Evolutionary conservation across 2,888 invertebrate species (phyloP).

Genomic region (Caenorhabditis sp.): DNA sequence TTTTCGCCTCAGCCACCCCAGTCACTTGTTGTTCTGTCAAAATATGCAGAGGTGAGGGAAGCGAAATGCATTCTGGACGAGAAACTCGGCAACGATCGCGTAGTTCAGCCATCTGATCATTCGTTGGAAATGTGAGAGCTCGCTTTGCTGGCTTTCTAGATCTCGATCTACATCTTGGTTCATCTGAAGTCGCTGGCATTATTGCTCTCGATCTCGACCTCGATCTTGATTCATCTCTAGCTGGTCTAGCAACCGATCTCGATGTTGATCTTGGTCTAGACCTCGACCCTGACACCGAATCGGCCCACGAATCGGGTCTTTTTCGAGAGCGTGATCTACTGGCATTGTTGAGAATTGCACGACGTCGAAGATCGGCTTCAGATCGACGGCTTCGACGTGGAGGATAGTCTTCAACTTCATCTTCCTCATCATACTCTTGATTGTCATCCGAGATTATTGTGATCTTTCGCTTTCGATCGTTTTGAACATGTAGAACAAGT

Average conservation of each 20-base stretch:
- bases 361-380: slow-evolving; percentile 20
- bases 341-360: slow-evolving; percentile 23
- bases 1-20: slow-evolving; percentile 29
- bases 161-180: slow-evolving; percentile 3
- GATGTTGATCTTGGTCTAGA: background rate
- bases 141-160: background rate
- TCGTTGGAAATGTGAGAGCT: background rate
- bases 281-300: background rate
- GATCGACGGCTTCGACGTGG: background rate
- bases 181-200: too few relatives aligned
- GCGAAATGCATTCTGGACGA: slow-evolving; percentile 13
- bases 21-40: slow-evolving; percentile 33
- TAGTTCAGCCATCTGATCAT: slow-evolving; percentile 2
- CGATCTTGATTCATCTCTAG: background rate
- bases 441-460: slow-evolving; percentile 30
- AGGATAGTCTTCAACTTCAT: background rate
- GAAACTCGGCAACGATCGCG: background rate
- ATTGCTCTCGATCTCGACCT: background rate
- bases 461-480: slow-evolving; percentile 30
- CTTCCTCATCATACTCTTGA: background rate
- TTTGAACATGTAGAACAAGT: slow-evolving; percentile 16
- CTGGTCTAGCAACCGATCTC: background rate
- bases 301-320: background rate
- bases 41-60: slow-evolving; percentile 30
- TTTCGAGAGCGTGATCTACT: slow-evolving; percentile 6